phyloP scores from a whole-genome alignment of 1,140 invertebrate genomes.

The Drosophila micromelanica region DNA sequence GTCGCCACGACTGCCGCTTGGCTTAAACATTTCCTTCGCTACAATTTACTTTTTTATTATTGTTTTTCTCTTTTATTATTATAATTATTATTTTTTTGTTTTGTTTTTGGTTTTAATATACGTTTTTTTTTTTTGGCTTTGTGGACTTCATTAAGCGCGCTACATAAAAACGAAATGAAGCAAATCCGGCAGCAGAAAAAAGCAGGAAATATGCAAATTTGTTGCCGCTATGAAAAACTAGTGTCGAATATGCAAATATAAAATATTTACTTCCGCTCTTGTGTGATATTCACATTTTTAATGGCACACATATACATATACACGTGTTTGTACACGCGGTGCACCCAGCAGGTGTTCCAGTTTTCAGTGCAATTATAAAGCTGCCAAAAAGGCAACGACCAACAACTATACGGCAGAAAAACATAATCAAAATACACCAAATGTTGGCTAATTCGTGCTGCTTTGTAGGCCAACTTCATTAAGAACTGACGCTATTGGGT shows the following conservation, averaged over 20 bases:
- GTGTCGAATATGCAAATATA: conserved; percentile 81
- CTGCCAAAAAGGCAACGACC: conserved; percentile 60
- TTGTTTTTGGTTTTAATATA: conserved; percentile 10
- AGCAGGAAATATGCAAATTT: conserved; percentile 71
- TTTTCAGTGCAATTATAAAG: conserved; percentile 74
- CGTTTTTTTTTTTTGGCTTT: conserved; percentile 31
- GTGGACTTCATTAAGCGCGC: conserved; percentile 72
- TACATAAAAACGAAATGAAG: conserved; percentile 52
- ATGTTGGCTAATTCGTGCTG: conserved; percentile 44
- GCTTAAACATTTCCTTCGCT: conserved; percentile 46
- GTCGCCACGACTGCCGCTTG: conserved; percentile 5
- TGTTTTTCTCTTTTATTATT: background rate
- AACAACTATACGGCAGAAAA: conserved; percentile 25
- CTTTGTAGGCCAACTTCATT: conserved; percentile 79
- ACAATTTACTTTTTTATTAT: conserved; percentile 22
- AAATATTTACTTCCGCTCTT: conserved; percentile 76
- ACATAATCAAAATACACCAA: conserved; percentile 33
- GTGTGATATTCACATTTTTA: conserved; percentile 79
- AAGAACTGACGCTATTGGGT: conserved; percentile 22
- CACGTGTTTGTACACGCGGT: background rate
- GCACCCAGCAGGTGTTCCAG: conserved; percentile 64
- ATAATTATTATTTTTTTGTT: background rate
- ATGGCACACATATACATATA: conserved; percentile 43
- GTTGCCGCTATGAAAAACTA: conserved; percentile 68
- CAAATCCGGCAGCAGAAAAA: conserved; percentile 44